Percentiles rank a stretch among this genome's conserved stretches.
Evolutionary conservation across 2,113 vertebrate genomes (phyloP).

Genomic region (Glaucidium brasilianum): DNA sequence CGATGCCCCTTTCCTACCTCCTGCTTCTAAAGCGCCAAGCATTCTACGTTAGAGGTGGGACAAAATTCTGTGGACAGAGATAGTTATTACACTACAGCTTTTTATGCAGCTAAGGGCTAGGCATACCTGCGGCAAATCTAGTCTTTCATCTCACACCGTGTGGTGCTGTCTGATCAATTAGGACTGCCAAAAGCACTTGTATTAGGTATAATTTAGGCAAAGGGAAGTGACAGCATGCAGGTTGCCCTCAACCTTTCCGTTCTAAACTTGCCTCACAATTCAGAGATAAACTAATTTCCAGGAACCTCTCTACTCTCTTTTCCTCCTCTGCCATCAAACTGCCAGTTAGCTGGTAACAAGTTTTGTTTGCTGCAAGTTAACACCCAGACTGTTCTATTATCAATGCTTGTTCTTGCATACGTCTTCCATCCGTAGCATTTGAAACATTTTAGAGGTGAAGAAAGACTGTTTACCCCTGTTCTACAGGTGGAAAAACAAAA

Average conservation of each 20-base stretch:
- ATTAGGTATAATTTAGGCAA: slow-evolving; percentile 24
- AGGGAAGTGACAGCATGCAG: slow-evolving; percentile 18
- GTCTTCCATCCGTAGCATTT: not conserved
- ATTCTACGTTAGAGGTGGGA: slow-evolving; percentile 58
- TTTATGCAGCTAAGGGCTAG: not conserved
- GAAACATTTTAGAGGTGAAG: not conserved
- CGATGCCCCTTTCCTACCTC: slow-evolving; percentile 38
- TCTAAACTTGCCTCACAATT: not conserved
- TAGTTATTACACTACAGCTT: not conserved
- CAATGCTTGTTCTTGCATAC: not conserved
- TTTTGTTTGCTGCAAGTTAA: not conserved
- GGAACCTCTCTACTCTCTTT: not conserved
- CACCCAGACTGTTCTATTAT: not conserved
- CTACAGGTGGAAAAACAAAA: not conserved
- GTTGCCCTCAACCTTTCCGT: not conserved
- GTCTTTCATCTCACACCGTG: rapidly evolving
- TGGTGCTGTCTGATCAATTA: not conserved
- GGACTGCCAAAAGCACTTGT: not conserved
- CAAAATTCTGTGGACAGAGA: not conserved
- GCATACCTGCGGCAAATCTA: not conserved
- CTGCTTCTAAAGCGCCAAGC: slow-evolving; percentile 58
- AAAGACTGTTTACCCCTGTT: not conserved
- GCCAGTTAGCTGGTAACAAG: not conserved
- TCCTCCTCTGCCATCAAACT: not conserved
- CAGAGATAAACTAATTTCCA: not conserved